Evolutionary conservation across 2,113 vertebrate genomes (phyloP).

Genomic region (Myiagra hebetior): DNA sequence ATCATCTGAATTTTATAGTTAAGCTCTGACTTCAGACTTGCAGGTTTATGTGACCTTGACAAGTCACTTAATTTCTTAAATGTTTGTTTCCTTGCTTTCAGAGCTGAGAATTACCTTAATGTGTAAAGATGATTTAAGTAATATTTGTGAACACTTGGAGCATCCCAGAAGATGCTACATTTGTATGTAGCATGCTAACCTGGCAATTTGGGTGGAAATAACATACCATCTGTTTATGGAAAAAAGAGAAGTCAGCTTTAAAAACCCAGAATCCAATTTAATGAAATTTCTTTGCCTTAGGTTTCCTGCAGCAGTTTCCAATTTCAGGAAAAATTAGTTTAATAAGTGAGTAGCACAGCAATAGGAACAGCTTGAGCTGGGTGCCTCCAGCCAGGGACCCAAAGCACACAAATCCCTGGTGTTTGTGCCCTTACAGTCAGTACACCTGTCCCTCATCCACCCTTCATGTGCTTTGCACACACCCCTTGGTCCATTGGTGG

Average conservation of each 20-base stretch:
- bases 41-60: slow-evolving; percentile 21
- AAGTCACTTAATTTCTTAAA: background rate
- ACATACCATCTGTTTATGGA: background rate
- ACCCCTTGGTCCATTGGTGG: background rate
- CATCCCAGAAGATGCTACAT: background rate
- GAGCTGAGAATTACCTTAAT: background rate
- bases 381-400: background rate
- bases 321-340: background rate
- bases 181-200: background rate
- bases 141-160: background rate
- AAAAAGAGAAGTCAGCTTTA: background rate
- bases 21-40: slow-evolving; percentile 16
- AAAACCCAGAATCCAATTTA: background rate
- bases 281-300: background rate
- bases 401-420: background rate
- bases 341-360: background rate
- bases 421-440: background rate
- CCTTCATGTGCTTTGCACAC: background rate
- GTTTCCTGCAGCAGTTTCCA: background rate
- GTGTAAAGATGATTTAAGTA: background rate
- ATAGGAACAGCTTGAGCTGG: background rate
- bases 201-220: background rate
- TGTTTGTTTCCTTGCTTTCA: background rate
- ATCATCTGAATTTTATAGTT: slow-evolving; percentile 33
- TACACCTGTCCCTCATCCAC: background rate